Evolutionary conservation across 2,888 invertebrate species (phyloP).

Genomic region (Linhomoeus sp.): DNA sequence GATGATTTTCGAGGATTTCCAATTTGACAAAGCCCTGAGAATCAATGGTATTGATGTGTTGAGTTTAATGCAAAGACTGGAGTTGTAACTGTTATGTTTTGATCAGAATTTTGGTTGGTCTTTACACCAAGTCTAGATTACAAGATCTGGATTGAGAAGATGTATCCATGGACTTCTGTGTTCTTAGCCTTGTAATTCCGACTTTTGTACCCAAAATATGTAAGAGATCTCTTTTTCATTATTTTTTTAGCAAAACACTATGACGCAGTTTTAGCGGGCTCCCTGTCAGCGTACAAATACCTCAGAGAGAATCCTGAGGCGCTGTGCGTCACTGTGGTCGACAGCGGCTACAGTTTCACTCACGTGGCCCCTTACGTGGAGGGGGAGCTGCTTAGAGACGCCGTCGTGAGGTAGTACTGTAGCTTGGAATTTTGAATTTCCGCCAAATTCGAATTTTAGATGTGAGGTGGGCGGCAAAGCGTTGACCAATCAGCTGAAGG

Average conservation of each 20-base stretch:
- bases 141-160: too few species aligned
- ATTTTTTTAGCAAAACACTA: neutral
- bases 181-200: too few species aligned
- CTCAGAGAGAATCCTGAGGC: neutral
- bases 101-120: too few species aligned
- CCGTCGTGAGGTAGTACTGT: conserved; percentile 16
- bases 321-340: conserved; percentile 47
- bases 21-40: conserved; percentile 49
- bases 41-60: conserved; percentile 17
- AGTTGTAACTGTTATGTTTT: too few species aligned
- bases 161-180: too few species aligned
- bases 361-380: conserved; percentile 77
- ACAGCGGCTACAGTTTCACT: conserved; percentile 84
- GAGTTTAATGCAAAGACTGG: neutral
- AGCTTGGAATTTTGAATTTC: too few species aligned
- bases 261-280: neutral
- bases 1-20: conserved; percentile 92
- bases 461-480: conserved; percentile 92
- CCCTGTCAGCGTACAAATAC: neutral
- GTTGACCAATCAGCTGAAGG: conserved; percentile 89
- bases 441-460: too few species aligned
- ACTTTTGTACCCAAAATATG: too few species aligned
- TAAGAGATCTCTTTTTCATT: too few species aligned
- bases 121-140: too few species aligned
- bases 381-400: conserved; percentile 30